Base-by-base conservation (phyloP, 2,797 vertebrate species). In the Holocentrus rufus region DNA sequence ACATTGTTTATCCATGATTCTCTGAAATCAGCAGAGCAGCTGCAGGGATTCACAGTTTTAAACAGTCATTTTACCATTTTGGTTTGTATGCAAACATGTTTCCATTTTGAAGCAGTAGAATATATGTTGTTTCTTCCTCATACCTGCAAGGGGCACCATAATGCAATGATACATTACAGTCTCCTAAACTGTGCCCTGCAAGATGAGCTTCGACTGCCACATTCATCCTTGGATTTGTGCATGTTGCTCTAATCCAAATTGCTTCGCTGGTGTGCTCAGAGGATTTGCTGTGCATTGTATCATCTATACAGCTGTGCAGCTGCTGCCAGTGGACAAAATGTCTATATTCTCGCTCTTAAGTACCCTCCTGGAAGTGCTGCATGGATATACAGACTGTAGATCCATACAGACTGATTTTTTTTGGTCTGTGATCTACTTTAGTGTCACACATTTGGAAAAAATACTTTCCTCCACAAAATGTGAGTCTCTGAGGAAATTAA, bases 1-100 rank as follows among this genome's bases (percentile, higher is more conserved):
- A 39, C 61, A 27, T 36, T 20, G 1, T 66, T 69, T 63, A 54
- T 11, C 11, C 58, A 7, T 47, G 18, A 17, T 23, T 59, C 18
- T 4, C 30, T 46, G 8, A 73, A 67, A 46, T 75, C 11, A 54
- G 17, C 18, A 66, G 15, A 59, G 2, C 55, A n/a, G 7, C 46
- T 49, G 46, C 18, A 49, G 7, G 1, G 2, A 18, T 49, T 49
- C n/a, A n/a, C 46, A 6, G 17, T 47, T 47, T 5, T 47, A 6
- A 7, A 5, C 4, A 50, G 39, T 8, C 8, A 42, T 10, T 59
- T 49, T 13, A 36, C 18, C 1, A 17, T 7, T 39, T 44, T 46
- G 39, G 11, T 54, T 54, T 27, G 4, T n/a, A 14, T 42, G 7
- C 17, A 4, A 31, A 39, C 22, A 3, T 30, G 6, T 25, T 39